phyloP scores from a whole-genome alignment of 2,113 vertebrate genomes.

The Zingel zingel region DNA sequence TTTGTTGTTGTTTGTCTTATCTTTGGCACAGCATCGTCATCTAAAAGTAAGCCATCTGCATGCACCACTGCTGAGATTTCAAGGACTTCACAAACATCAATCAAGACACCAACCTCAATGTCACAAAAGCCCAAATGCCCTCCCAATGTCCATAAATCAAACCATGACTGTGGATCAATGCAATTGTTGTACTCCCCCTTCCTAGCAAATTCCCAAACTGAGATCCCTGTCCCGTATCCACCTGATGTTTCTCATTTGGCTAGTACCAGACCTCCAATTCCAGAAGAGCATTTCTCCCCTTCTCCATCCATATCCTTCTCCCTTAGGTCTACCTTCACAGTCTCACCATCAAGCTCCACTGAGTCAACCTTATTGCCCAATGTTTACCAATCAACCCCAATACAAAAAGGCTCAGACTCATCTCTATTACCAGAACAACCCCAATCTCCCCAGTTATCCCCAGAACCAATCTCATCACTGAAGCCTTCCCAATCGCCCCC shows the following conservation, averaged over 20 bases:
- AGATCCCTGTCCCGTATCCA: conserved; percentile 20
- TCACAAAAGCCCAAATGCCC: conserved; percentile 28
- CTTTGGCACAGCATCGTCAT: conserved; percentile 45
- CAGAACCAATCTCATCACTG: conserved; percentile 39
- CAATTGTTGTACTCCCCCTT: conserved; percentile 27
- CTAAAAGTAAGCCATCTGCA: conserved; percentile 26
- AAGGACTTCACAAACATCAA: conserved; percentile 45
- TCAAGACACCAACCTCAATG: conserved; percentile 38
- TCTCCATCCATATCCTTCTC: conserved; percentile 30
- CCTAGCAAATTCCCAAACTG: conserved; percentile 24
- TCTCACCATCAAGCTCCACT: conserved; percentile 59
- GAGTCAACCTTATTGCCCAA: conserved; percentile 50
- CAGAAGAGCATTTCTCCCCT: conserved; percentile 14
- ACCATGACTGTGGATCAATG: conserved; percentile 28
- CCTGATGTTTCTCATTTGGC: conserved; percentile 25
- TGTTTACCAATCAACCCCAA: conserved; percentile 38
- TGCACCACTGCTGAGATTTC: conserved; percentile 20
- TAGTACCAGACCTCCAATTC: neutral
- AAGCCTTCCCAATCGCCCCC: conserved; percentile 41
- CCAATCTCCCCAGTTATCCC: conserved; percentile 42
- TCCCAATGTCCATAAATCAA: conserved; percentile 37
- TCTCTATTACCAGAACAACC: conserved; percentile 33
- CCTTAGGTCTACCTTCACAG: conserved; percentile 61
- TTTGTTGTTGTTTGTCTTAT: conserved; percentile 23
- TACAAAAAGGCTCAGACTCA: conserved; percentile 29